phyloP scores from a whole-genome alignment of 53 echinoderm and acorn worm species.

The Arbacia lixula region DNA sequence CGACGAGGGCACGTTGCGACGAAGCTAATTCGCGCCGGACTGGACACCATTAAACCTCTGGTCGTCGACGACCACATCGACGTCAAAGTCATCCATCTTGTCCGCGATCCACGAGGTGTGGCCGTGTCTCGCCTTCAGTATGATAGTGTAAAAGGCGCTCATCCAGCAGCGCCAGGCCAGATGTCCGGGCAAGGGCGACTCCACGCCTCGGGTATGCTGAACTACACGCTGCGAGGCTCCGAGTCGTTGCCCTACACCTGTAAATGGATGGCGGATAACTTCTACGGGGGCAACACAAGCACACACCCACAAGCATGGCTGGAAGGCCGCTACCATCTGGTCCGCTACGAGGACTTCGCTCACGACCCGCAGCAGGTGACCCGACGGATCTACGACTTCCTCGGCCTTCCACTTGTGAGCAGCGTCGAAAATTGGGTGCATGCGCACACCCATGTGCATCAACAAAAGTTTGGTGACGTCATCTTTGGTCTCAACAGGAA shows the following conservation, averaged over 20 bases:
- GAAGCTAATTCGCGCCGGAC: conserved; percentile 73
- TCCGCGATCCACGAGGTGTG: conserved; percentile 77
- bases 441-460: conserved; percentile 45
- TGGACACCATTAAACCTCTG: conserved; percentile 57
- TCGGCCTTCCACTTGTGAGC: conserved; percentile 57
- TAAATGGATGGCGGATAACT: conserved; percentile 66
- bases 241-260: conserved; percentile 46
- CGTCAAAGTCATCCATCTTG: conserved; percentile 73
- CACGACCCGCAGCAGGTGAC: conserved; percentile 53
- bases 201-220: background rate
- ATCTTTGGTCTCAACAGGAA: background rate
- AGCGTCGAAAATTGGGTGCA: conserved; percentile 60
- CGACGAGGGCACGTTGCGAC: conserved; percentile 52
- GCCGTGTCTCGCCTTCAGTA: conserved; percentile 70
- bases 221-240: background rate
- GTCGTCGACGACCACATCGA: conserved; percentile 61
- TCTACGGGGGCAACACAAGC: conserved; percentile 27
- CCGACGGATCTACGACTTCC: conserved; percentile 66
- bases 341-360: conserved; percentile 79
- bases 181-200: conserved; percentile 2
- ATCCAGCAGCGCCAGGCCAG: too few species aligned
- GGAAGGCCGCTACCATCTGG: conserved; percentile 60
- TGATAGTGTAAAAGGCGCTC: too few species aligned
- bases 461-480: background rate
- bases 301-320: conserved; percentile 61